Percentiles rank a stretch among this genome's conserved stretches.
Conservation (phyloP, 2,797 vertebrate species). For the Gallinago solitaria region DNA sequence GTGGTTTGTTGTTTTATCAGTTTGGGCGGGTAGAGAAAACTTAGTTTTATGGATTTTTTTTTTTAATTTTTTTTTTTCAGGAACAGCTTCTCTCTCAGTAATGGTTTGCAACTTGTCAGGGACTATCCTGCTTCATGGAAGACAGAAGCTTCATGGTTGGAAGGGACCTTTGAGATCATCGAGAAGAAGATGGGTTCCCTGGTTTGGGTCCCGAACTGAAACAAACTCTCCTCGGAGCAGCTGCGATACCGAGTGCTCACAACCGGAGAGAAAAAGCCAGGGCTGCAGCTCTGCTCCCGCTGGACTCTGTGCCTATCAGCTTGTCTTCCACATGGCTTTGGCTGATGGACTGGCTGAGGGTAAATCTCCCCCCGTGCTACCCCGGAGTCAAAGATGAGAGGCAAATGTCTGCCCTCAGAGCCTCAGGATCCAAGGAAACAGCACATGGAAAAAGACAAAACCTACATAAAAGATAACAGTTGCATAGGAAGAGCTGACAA, state of each 20-base stretch:
- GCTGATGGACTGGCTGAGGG: neutral
- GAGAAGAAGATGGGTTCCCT: neutral
- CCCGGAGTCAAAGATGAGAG: neutral
- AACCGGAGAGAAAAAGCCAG: neutral
- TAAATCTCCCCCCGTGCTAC: neutral
- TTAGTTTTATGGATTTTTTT: neutral
- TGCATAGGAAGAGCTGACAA: neutral
- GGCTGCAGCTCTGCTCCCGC: neutral
- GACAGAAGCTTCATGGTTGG: too few species aligned
- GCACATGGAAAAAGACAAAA: neutral
- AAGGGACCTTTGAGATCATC: too few species aligned
- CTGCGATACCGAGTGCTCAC: neutral
- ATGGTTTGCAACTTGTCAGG: neutral
- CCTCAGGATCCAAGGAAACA: neutral
- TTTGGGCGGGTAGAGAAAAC: neutral
- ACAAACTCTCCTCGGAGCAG: neutral
- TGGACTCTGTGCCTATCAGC: neutral
- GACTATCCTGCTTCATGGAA: neutral
- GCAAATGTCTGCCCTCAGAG: neutral
- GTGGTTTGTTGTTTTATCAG: constrained; percentile 13
- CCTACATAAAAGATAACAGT: neutral
- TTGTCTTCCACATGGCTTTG: neutral
- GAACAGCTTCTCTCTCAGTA: neutral
- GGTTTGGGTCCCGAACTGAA: neutral
- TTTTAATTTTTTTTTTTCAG: neutral